These are phyloP conservation scores for Pristionchus arcanus DNA, from an alignment of 2,888 invertebrate species.

Conservation along the genomic window DNA sequence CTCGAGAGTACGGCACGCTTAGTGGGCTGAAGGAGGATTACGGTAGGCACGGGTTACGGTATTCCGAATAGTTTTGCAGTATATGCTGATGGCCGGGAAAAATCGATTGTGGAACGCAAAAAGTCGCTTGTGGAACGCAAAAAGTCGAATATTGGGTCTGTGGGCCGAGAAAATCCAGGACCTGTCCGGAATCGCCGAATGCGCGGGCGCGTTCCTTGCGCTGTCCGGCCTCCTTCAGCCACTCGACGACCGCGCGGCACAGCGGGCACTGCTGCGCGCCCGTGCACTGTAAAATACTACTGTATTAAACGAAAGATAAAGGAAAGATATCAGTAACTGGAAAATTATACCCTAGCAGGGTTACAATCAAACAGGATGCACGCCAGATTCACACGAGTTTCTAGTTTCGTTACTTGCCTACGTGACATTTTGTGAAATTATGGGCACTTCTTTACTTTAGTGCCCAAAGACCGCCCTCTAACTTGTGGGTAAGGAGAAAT, in stretches of 20 bases:
- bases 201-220: neutral
- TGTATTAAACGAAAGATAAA: too few species aligned
- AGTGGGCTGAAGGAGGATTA: neutral
- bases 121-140: neutral
- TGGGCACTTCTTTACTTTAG: too few species aligned
- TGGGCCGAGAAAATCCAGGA: neutral
- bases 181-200: neutral
- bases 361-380: too few species aligned
- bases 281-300: neutral
- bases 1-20: neutral
- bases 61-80: too few species aligned
- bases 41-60: neutral
- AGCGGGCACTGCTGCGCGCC: neutral
- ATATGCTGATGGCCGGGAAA: too few species aligned
- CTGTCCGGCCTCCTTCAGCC: neutral
- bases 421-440: too few species aligned
- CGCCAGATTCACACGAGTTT: too few species aligned
- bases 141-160: neutral
- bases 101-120: neutral
- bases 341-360: too few species aligned
- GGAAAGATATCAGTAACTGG: too few species aligned
- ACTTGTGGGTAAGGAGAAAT: too few species aligned
- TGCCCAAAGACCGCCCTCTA: too few species aligned
- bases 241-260: neutral
- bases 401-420: too few species aligned